Conservation (phyloP, 2,888 invertebrate species). For the Azorinus chamasolen region DNA sequence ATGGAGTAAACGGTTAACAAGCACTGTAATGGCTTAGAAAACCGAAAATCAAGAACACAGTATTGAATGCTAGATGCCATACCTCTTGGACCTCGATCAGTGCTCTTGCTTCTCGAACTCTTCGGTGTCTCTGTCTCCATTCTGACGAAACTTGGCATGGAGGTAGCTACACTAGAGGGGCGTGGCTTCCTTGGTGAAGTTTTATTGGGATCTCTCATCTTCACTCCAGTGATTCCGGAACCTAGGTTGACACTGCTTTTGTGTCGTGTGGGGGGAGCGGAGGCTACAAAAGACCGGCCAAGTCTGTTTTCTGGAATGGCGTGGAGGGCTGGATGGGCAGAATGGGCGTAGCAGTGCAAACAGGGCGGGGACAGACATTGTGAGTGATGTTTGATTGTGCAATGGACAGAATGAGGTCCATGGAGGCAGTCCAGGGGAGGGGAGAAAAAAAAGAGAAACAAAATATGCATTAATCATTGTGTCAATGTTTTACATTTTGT, state of each 20-base stretch:
- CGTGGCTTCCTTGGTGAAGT: constrained; percentile 78
- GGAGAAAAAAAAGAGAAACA: constrained; percentile 62
- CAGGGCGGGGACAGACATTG: neutral
- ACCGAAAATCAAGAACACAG: neutral
- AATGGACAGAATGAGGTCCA: neutral
- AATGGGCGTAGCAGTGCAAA: neutral
- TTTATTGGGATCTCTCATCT: constrained; percentile 72
- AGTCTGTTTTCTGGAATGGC: constrained; percentile 81
- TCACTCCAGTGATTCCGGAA: constrained; percentile 55
- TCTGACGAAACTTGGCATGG: constrained; percentile 79
- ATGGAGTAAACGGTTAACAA: neutral
- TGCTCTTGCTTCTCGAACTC: constrained; percentile 78
- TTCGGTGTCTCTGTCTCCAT: constrained; percentile 69
- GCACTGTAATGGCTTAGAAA: neutral
- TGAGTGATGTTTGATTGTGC: neutral
- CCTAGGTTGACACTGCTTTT: constrained; percentile 74
- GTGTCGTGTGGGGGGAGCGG: constrained; percentile 73
- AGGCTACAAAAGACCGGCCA: constrained; percentile 82
- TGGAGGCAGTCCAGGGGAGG: constrained; percentile 31
- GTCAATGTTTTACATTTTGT: constrained; percentile 2
- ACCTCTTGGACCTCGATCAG: constrained; percentile 76
- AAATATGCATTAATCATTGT: constrained; percentile 48
- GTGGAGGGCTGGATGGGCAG: constrained; percentile 73
- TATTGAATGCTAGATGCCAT: constrained; percentile 1
- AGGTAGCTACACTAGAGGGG: constrained; percentile 81